Evolutionary conservation across 2,113 vertebrate species (phyloP).

Genomic region (Spizaetus ornatus): DNA sequence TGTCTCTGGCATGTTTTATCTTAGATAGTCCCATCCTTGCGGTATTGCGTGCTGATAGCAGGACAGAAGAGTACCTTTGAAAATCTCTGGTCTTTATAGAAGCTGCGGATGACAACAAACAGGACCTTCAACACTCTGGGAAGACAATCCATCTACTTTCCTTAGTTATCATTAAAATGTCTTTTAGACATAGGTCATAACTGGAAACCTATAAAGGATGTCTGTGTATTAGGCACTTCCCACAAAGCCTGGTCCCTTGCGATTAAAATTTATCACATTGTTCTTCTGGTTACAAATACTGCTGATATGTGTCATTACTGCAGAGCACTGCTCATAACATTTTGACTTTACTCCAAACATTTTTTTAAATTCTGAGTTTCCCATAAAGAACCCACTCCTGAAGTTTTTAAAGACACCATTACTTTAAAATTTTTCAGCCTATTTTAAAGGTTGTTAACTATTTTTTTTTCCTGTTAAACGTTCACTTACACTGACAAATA

Average conservation of each 20-base stretch:
- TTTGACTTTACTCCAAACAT: constrained; percentile 75
- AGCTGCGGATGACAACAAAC: constrained; percentile 81
- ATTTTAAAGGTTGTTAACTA: constrained; percentile 49
- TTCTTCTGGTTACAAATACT: constrained; percentile 78
- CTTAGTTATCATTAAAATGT: constrained; percentile 86
- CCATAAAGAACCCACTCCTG: constrained; percentile 61
- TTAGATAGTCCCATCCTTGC: constrained; percentile 72
- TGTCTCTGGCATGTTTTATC: constrained; percentile 79
- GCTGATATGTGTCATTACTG: constrained; percentile 80
- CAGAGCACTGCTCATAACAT: constrained; percentile 74
- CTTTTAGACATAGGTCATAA: constrained; percentile 83
- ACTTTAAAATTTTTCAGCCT: constrained; percentile 16
- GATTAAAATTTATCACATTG: constrained; percentile 83
- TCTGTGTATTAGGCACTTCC: constrained; percentile 79
- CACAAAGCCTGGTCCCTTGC: constrained; percentile 74
- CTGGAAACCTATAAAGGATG: constrained; percentile 84
- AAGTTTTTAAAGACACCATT: constrained; percentile 42
- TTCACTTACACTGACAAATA: constrained; percentile 46
- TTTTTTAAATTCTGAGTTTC: constrained; percentile 57
- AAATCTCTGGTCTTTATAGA: constrained; percentile 77
- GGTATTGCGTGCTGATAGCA: constrained; percentile 69
- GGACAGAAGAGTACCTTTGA: constrained; percentile 74
- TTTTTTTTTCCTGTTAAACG: constrained; percentile 59
- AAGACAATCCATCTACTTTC: constrained; percentile 82
- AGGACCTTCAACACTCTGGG: constrained; percentile 85